Conservation (phyloP, 2,888 invertebrate genomes). For the Cyclophora albipunctata region DNA sequence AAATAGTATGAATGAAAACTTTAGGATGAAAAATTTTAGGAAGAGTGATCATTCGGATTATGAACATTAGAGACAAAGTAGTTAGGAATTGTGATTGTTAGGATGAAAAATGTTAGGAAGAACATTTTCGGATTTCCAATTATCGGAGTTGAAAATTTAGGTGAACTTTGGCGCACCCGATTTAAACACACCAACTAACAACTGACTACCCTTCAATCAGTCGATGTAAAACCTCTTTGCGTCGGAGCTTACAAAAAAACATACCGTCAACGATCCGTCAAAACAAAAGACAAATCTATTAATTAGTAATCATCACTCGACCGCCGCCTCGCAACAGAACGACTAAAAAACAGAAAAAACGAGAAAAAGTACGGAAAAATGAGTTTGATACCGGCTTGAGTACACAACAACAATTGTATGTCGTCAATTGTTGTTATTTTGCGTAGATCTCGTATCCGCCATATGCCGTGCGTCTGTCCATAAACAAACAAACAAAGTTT, state of each 20-base stretch:
- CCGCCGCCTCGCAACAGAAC: constrained; percentile 12
- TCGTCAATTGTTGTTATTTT: constrained; percentile 60
- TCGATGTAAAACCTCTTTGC: no score
- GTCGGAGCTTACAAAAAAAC: background rate
- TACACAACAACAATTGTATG: constrained; percentile 66
- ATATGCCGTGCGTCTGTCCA: constrained; percentile 60
- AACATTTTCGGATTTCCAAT: no score
- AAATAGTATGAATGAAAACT: no score
- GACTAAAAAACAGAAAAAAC: constrained; percentile 17
- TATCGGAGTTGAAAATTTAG: no score
- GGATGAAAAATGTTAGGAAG: no score
- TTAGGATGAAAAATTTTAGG: no score
- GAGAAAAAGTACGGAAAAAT: constrained; percentile 37
- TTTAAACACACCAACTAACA: no score
- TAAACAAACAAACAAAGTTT: constrained; percentile 46
- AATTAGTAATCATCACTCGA: constrained; percentile 34
- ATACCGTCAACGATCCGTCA: background rate
- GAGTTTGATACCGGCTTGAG: constrained; percentile 31
- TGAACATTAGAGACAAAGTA: no score
- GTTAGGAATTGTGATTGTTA: no score
- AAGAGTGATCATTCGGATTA: no score
- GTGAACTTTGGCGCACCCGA: no score
- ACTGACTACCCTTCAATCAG: no score
- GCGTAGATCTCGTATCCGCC: constrained; percentile 51
- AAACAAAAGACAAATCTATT: constrained; percentile 24